Evolutionary conservation across 30 jellyfish, hydroid and myxozoan species (phyloP), one percentile per base, ranked within the genome.

Genomic region (Cassiopea xamachana): DNA sequence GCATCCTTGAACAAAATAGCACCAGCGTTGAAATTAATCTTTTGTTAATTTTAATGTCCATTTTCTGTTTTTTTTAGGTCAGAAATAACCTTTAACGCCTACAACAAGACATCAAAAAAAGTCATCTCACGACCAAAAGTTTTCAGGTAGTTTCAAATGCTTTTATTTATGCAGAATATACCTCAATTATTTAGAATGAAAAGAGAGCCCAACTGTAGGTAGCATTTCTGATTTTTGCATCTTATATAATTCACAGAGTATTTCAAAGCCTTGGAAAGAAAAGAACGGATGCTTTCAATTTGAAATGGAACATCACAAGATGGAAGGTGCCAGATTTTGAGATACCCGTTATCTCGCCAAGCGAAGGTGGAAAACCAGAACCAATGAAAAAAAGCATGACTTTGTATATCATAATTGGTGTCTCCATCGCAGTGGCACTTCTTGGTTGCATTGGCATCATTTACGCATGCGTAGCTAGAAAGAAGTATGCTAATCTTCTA

Each of bases 251-350:
- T 64, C 74, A 64, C 61, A 88, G 95, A 61, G 68, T 59, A 27
- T 88, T 67, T 61, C 75, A 71, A 58, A 49, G 87, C 46, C 90
- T 88, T 61, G 88, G 90, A 68, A 71, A 69, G 47, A 75, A 78
- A 9, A 7, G 45, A 17, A 61, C 90, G 4, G 61, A 58, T 60
- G 73, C 75, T n/a, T 88, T 88, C 87, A 79, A 88, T 80, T 9
- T 27, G 46, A 88, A 88, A 39, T 88, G 95, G 95, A 88, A 88
- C 85, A 88, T 88, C 55, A 88, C 95, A 45, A 82, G 18, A 4
- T 88, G 95, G 95, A 88, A 79, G 46, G 73, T 88, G 77, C 95
- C 95, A 14, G 95, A 88, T 71, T 82, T 88, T 18, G 90, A 86
- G 2, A 59, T 27, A 47, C 77, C 87, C 18, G 43, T 75, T 55